A percentile compares a stretch with the other conserved stretches of the same genome.
Evolutionary conservation across 2,113 vertebrate genomes (phyloP).

Genomic region (Silurus meridionalis): DNA sequence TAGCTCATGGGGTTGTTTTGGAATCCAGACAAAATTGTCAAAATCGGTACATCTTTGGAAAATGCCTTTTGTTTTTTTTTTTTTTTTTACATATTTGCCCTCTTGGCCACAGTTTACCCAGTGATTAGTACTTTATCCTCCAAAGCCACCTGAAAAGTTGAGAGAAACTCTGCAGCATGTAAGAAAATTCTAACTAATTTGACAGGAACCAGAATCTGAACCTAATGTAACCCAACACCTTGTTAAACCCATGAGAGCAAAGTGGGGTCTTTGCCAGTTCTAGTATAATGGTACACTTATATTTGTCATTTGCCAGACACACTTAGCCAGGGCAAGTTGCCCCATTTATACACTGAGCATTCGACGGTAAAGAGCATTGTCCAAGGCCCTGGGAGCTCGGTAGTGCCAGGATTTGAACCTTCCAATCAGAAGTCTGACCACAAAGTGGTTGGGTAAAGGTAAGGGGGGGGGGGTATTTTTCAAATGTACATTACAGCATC

Average conservation of each 20-base stretch:
- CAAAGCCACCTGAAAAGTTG: not conserved
- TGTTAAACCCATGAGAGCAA: not conserved
- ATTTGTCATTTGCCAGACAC: too few relatives aligned
- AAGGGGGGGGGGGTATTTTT: too few relatives aligned
- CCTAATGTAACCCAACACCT: not conserved
- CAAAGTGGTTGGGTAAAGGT: too few relatives aligned
- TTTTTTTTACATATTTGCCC: not conserved
- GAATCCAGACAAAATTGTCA: not conserved
- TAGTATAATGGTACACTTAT: not conserved
- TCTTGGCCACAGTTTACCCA: not conserved
- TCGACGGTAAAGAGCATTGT: too few relatives aligned
- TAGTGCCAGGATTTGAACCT: too few relatives aligned
- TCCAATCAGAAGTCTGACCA: too few relatives aligned
- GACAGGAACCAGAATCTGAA: not conserved
- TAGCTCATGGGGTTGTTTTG: not conserved
- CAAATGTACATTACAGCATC: too few relatives aligned
- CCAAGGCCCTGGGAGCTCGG: too few relatives aligned
- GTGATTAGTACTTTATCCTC: not conserved
- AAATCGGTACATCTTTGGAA: too few relatives aligned
- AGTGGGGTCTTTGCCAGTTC: not conserved
- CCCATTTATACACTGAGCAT: too few relatives aligned
- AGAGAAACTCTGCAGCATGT: not conserved
- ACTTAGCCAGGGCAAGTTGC: too few relatives aligned
- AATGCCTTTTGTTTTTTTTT: too few relatives aligned
- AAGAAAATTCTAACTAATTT: not conserved